These are phyloP conservation scores for Pantherophis vulpinus DNA, from an alignment of 2,797 vertebrate species.

Conservation along the genomic window DNA sequence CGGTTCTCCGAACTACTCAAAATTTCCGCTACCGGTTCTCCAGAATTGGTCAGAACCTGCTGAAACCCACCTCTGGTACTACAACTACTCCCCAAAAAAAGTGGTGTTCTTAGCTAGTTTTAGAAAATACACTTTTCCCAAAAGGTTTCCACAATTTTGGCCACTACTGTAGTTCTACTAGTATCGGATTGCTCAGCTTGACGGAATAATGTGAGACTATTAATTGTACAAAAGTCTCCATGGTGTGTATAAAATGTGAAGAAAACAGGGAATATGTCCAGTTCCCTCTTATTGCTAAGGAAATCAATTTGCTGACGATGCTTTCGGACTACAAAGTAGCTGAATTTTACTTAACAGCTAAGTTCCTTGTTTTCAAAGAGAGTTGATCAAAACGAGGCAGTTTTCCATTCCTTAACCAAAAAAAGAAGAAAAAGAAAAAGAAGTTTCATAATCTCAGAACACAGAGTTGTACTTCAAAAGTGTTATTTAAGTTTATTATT, in stretches of 20 bases:
- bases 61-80: too few species aligned
- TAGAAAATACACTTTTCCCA: too few species aligned
- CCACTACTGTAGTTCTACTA: background rate
- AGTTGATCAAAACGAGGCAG: constrained; percentile 41
- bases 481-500: constrained; percentile 15
- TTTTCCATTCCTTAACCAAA: constrained; percentile 38
- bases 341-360: constrained; percentile 52
- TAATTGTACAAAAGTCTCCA: background rate
- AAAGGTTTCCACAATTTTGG: too few species aligned
- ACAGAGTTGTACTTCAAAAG: constrained; percentile 28
- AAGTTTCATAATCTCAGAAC: background rate
- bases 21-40: too few species aligned
- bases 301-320: background rate
- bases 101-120: too few species aligned
- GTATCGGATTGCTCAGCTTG: background rate
- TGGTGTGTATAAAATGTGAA: background rate
- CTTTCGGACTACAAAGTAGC: constrained; percentile 41
- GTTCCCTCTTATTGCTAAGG: background rate
- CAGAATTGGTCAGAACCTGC: too few species aligned
- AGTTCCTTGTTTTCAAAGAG: constrained; percentile 51
- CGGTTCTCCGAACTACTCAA: too few species aligned
- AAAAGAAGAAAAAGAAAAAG: background rate
- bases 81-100: too few species aligned
- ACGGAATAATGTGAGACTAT: background rate
- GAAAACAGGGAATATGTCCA: background rate